These are phyloP conservation scores for Drosophila truncata DNA, from an alignment of 1,140 invertebrate genomes.

Conservation along the genomic window DNA sequence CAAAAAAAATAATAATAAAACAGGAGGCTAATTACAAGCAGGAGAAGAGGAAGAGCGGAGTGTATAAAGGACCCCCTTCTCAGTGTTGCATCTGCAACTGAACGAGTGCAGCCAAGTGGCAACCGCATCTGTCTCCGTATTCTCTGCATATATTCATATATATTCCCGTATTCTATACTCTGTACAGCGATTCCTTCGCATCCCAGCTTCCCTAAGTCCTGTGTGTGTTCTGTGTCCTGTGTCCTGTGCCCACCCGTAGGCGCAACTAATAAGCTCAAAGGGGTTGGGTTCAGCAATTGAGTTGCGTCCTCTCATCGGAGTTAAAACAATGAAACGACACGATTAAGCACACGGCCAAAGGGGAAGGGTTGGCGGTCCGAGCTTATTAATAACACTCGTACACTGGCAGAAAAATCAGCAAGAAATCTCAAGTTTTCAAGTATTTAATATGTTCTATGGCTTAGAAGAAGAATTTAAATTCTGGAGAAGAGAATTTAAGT, in stretches of 20 bases:
- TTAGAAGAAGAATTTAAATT: neutral
- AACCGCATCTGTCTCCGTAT: constrained; percentile 43
- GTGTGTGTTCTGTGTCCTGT: neutral
- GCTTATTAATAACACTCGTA: constrained; percentile 71
- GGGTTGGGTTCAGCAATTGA: constrained; percentile 37
- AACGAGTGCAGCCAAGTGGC: constrained; percentile 66
- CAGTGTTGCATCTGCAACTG: constrained; percentile 19
- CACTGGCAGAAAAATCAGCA: neutral
- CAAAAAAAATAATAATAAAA: neutral
- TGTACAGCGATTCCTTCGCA: neutral
- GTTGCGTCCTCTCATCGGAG: constrained; percentile 61
- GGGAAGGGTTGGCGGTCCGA: constrained; percentile 24
- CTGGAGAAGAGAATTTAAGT: neutral
- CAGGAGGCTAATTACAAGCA: constrained; percentile 41
- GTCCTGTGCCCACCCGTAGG: constrained; percentile 42
- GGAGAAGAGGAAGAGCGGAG: neutral
- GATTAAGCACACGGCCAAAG: constrained; percentile 63
- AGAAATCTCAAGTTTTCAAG: rapidly evolving
- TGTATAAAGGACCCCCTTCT: neutral
- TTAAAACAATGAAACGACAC: constrained; percentile 76
- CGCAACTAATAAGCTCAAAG: constrained; percentile 59
- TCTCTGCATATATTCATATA: constrained; percentile 1
- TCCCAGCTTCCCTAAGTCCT: neutral
- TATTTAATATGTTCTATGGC: neutral
- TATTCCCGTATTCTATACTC: neutral